A percentile compares a stretch with the other conserved stretches of the same genome.
phyloP scores from a whole-genome alignment of 1,140 invertebrate genomes.

The Goniozus legneri region DNA sequence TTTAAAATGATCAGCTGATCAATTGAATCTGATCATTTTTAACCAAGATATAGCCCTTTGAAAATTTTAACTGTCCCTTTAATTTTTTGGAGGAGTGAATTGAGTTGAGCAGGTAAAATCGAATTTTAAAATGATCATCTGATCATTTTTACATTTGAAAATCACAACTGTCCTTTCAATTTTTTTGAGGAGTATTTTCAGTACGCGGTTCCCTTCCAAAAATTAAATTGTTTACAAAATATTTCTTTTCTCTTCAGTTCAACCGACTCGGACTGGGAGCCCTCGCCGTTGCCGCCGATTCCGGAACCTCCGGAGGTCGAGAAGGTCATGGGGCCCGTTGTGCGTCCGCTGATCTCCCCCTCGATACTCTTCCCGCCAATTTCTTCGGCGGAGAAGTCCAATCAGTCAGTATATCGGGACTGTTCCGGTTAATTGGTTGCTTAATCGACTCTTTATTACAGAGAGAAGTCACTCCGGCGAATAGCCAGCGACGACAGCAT shows the following conservation, averaged over 20 bases:
- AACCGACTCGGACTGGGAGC: conserved; percentile 42
- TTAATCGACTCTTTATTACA: conserved; percentile 2
- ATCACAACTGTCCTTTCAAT: no score
- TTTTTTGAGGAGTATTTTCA: no score
- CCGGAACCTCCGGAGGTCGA: conserved; percentile 36
- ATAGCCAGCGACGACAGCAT: conserved; percentile 24
- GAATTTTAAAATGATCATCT: no score
- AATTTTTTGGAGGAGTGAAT: no score
- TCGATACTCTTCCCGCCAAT: conserved; percentile 42
- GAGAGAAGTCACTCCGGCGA: conserved; percentile 21
- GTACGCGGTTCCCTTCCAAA: no score
- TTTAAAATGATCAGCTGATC: no score
- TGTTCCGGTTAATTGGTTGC: background rate
- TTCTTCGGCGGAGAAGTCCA: conserved; percentile 15
- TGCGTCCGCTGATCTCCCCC: conserved; percentile 38
- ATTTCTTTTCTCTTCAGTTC: conserved; percentile 23
- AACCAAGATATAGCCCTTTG: no score
- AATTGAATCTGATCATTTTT: no score
- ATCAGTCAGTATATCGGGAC: conserved; percentile 15
- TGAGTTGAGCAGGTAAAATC: no score
- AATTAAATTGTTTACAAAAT: background rate
- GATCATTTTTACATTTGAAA: no score
- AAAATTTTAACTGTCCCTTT: no score
- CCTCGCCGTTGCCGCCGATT: conserved; percentile 38
- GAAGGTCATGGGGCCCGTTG: conserved; percentile 36